Evolutionary conservation across 1,140 invertebrate genomes (phyloP).

Genomic region (Solenopsis invicta): DNA sequence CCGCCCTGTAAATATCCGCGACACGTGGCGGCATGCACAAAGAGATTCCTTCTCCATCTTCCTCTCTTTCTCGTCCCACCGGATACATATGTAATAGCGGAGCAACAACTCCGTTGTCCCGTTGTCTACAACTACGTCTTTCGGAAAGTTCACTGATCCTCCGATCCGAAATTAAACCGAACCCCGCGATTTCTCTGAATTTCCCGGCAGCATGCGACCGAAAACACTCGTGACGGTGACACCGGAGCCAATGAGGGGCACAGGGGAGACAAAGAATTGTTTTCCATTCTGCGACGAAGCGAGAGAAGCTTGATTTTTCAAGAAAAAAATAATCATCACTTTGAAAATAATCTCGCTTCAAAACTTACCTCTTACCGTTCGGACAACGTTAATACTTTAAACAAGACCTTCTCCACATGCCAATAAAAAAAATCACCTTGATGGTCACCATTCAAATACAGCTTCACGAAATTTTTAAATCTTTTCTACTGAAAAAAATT

Average conservation of each 20-base stretch:
- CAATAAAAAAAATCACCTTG: neutral
- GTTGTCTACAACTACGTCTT: conserved; percentile 52
- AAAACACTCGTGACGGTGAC: neutral
- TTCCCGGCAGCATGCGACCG: neutral
- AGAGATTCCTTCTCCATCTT: neutral
- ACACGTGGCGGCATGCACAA: neutral
- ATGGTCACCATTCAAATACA: neutral
- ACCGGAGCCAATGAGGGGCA: neutral
- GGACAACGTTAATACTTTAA: neutral
- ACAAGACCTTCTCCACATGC: neutral
- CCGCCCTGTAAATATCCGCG: neutral
- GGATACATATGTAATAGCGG: neutral
- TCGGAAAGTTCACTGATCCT: conserved; percentile 62
- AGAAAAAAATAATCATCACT: too few relatives aligned
- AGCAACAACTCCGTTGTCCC: neutral
- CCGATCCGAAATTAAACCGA: conserved; percentile 61
- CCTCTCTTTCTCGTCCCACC: neutral
- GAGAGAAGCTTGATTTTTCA: neutral
- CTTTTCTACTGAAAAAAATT: neutral
- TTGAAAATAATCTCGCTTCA: neutral
- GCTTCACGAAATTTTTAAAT: neutral
- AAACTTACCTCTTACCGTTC: neutral
- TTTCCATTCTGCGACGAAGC: neutral
- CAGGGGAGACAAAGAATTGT: neutral
- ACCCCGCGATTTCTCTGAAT: conserved; percentile 49